Conservation (phyloP, 2,888 invertebrate genomes). For the Trachelus tabidus region DNA sequence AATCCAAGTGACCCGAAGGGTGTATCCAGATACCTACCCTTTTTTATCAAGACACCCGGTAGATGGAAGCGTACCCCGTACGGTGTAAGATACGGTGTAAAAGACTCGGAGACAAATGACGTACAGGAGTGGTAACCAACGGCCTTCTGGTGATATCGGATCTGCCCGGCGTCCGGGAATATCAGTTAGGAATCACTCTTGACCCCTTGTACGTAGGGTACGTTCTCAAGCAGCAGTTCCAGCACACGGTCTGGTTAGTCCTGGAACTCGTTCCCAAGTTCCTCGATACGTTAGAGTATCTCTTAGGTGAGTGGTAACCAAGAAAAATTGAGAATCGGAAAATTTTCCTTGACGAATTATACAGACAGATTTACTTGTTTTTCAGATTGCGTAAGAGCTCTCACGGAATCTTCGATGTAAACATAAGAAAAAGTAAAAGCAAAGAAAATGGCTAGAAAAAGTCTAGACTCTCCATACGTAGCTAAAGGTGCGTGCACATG, state of each 20-base stretch:
- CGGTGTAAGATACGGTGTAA: conserved; percentile 49
- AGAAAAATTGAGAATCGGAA: background rate
- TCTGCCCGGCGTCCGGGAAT: conserved; percentile 50
- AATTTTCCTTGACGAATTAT: background rate
- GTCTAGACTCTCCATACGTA: background rate
- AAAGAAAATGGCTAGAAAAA: background rate
- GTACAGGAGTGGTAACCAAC: conserved; percentile 61
- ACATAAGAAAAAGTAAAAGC: background rate
- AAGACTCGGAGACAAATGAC: conserved; percentile 59
- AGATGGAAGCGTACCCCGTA: conserved; percentile 28
- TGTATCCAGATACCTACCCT: background rate
- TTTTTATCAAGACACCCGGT: conserved; percentile 31
- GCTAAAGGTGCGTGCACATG: conserved; percentile 13
- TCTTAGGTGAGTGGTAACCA: background rate
- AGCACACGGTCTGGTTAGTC: background rate
- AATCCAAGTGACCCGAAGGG: background rate
- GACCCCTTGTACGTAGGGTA: conserved; percentile 24
- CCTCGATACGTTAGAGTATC: background rate
- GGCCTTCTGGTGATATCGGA: conserved; percentile 58
- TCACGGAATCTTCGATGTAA: background rate
- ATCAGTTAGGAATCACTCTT: conserved; percentile 48
- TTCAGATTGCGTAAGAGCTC: background rate
- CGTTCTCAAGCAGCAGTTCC: background rate
- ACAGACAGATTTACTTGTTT: background rate
- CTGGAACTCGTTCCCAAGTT: background rate